Conservation (phyloP, 2,113 vertebrate species). For the Salvelinus fontinalis region DNA sequence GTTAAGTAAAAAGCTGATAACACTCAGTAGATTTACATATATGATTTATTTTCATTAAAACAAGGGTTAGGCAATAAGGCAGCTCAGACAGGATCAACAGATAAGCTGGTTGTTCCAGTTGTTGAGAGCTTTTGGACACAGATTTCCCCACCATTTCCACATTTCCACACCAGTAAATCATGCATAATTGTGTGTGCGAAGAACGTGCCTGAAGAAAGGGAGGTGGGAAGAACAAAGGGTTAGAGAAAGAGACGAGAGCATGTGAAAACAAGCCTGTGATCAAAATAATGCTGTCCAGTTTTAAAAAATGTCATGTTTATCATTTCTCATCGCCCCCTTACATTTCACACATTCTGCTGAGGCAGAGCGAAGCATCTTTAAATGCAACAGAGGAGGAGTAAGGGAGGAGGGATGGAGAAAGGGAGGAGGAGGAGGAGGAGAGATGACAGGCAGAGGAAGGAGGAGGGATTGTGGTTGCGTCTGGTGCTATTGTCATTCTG, state of each 20-base stretch:
- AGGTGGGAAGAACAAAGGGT: constrained; percentile 30
- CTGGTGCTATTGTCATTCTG: constrained; percentile 75
- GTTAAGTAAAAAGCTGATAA: not conserved
- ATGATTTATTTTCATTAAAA: constrained; percentile 21
- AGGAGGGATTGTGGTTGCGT: constrained; percentile 68
- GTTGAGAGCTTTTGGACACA: constrained; percentile 20
- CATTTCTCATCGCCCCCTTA: constrained; percentile 37
- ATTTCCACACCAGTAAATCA: constrained; percentile 27
- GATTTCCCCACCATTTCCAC: constrained; percentile 32
- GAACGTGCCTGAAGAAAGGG: constrained; percentile 35
- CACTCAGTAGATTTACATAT: constrained; percentile 17
- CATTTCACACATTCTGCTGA: constrained; percentile 60
- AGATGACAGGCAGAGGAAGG: constrained; percentile 34
- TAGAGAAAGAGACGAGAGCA: not conserved
- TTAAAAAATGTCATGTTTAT: constrained; percentile 21
- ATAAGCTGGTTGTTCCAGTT: constrained; percentile 51
- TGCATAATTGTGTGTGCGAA: constrained; percentile 48
- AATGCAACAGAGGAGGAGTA: constrained; percentile 53
- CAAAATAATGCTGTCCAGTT: constrained; percentile 7
- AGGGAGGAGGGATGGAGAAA: constrained; percentile 56
- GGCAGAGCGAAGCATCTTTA: constrained; percentile 63
- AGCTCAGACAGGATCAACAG: constrained; percentile 53
- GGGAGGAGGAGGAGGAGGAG: constrained; percentile 31
- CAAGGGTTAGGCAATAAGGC: constrained; percentile 41
- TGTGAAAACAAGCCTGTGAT: not conserved